A percentile compares a stretch with the other conserved stretches of the same genome.
phyloP scores from a whole-genome alignment of 2,888 invertebrate species.

The Ctenicera cuprea region DNA sequence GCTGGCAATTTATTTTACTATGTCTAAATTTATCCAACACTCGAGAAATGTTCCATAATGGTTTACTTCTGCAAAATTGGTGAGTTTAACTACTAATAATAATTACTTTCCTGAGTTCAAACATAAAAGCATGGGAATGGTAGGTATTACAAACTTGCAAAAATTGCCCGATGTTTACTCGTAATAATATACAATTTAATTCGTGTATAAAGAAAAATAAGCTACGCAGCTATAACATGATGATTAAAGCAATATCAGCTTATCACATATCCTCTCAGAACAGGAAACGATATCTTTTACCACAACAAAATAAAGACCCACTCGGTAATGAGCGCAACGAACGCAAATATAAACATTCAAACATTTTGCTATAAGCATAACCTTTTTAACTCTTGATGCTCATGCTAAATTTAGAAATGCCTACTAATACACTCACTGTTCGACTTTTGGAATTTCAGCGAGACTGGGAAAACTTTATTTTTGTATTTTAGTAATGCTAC shows the following conservation, averaged over 20 bases:
- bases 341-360: conserved; percentile 17
- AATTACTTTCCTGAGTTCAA: no score
- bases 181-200: neutral
- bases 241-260: conserved; percentile 23
- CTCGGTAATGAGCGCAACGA: neutral
- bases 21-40: no score
- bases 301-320: neutral
- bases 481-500: no score
- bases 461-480: no score
- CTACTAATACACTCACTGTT: neutral
- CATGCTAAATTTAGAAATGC: neutral
- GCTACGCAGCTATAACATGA: conserved; percentile 1
- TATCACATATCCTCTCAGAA: conserved; percentile 24
- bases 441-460: neutral
- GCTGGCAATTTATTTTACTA: no score
- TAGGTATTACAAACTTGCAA: no score
- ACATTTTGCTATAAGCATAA: neutral
- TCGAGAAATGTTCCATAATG: no score
- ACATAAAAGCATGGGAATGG: no score
- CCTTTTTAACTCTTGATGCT: neutral
- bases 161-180: no score
- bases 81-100: no score
- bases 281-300: conserved; percentile 20
- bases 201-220: neutral
- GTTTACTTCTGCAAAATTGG: no score